Conservation (phyloP, 23 tunicate species). For the Ascidia mentula region DNA sequence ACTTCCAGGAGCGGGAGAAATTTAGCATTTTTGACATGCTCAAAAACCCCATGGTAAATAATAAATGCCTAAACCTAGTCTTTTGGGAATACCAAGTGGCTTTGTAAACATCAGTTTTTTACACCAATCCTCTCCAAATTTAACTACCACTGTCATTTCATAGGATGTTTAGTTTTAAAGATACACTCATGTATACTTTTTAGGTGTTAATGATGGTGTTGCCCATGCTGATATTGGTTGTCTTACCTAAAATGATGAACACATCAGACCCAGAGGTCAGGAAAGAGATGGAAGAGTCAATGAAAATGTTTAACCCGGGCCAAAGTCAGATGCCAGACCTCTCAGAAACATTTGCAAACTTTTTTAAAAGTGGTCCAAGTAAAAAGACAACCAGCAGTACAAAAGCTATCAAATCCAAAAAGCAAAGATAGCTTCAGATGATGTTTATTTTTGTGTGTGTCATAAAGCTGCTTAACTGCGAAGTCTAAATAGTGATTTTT, state of each 20-base stretch:
- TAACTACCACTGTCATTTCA: not conserved
- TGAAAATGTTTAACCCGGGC: constrained; percentile 76
- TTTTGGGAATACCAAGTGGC: not conserved
- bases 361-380: constrained; percentile 40
- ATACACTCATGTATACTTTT: too few species aligned
- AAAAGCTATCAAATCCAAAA: constrained; percentile 9
- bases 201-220: constrained; percentile 88
- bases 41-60: constrained; percentile 88
- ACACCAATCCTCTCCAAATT: not conserved
- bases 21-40: constrained; percentile 91
- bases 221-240: constrained; percentile 59
- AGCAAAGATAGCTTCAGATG: not conserved
- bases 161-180: not conserved
- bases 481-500: too few species aligned
- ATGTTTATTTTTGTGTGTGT: not conserved
- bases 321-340: constrained; percentile 70
- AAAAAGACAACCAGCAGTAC: constrained; percentile 33
- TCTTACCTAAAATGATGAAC: constrained; percentile 80
- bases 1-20: constrained; percentile 82
- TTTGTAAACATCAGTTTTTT: not conserved
- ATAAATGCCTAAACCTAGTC: too few species aligned
- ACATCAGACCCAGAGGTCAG: constrained; percentile 80
- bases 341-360: constrained; percentile 63
- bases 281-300: constrained; percentile 91
- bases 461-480: too few species aligned